Percentiles rank a stretch among this genome's conserved stretches.
phyloP scores from a whole-genome alignment of 2,113 vertebrate species.

The Heteronetta atricapilla region DNA sequence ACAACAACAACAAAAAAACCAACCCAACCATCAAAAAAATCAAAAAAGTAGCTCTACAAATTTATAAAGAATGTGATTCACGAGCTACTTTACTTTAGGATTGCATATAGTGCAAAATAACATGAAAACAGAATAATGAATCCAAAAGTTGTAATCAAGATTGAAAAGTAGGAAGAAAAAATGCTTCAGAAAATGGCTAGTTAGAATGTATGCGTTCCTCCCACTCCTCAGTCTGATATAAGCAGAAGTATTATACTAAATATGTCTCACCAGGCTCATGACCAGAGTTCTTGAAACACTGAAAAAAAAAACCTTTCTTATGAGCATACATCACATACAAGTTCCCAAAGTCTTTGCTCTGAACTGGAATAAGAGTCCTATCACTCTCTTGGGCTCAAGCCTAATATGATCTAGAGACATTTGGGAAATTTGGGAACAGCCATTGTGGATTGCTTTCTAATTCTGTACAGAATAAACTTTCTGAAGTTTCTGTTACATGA shows the following conservation, averaged over 20 bases:
- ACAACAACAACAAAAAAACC: background rate
- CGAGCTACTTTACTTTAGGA: background rate
- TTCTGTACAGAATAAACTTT: background rate
- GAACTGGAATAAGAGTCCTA: background rate
- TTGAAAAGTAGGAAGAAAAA: background rate
- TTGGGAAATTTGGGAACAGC: background rate
- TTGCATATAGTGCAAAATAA: background rate
- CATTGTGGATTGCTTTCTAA: background rate
- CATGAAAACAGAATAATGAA: background rate
- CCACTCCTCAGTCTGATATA: fast-evolving
- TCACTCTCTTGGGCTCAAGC: background rate
- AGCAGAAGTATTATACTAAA: background rate
- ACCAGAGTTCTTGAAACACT: background rate
- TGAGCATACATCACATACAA: background rate
- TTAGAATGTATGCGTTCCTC: background rate
- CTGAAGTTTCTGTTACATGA: background rate
- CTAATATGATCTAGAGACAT: background rate
- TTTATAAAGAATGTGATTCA: background rate
- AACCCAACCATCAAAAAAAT: background rate
- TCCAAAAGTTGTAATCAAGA: background rate
- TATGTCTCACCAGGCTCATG: background rate
- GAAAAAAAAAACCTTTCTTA: background rate
- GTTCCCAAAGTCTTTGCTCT: background rate
- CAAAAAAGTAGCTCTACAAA: background rate
- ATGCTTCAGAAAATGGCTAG: background rate